Conservation (phyloP, 23 tunicate species). For the Styela plicata region DNA sequence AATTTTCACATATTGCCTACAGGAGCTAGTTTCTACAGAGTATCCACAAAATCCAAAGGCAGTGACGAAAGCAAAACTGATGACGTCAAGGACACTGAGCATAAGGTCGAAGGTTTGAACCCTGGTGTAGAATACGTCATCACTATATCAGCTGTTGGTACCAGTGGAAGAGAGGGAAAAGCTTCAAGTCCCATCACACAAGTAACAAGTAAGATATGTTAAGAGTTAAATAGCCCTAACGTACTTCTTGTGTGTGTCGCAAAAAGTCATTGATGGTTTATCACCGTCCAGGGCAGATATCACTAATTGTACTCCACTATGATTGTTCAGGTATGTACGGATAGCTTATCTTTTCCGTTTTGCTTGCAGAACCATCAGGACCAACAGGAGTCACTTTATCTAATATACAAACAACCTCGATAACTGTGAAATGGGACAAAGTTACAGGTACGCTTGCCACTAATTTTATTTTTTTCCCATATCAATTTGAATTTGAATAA, state of each 20-base stretch:
- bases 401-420: constrained; percentile 44
- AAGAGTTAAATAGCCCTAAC: too few species aligned
- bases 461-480: too few species aligned
- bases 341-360: background rate
- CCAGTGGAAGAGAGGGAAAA: constrained; percentile 25
- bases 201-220: constrained; percentile 22
- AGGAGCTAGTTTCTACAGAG: constrained; percentile 32
- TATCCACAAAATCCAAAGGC: background rate
- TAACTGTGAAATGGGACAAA: constrained; percentile 41
- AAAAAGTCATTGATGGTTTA: background rate
- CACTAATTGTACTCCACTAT: too few species aligned
- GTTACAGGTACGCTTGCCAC: too few species aligned
- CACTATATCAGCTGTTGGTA: constrained; percentile 46
- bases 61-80: background rate
- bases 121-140: constrained; percentile 43
- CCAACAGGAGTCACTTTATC: constrained; percentile 27
- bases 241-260: background rate
- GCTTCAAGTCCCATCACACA: constrained; percentile 12
- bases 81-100: background rate
- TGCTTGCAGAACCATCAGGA: constrained; percentile 37
- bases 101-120: constrained; percentile 23
- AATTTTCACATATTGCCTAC: background rate
- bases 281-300: too few species aligned
- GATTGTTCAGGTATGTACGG: constrained; percentile 1
- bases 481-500: too few species aligned